Conservation (phyloP, 2,888 invertebrate species). For the Sabatieria punctata region DNA sequence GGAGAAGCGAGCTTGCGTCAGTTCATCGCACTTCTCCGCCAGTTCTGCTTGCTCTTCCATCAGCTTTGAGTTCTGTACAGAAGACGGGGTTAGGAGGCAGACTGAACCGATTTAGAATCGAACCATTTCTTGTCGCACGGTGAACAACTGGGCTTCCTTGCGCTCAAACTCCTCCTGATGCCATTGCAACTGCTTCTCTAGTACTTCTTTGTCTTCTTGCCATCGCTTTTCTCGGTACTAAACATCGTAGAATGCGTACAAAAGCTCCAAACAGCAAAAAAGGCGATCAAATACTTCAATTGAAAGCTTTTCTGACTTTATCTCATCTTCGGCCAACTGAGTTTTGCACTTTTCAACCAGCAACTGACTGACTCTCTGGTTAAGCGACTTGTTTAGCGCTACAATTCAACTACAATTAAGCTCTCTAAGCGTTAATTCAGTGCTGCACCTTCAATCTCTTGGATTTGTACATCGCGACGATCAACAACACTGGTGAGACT, state of each 20-base stretch:
- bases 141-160: constrained; percentile 47
- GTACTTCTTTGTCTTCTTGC: constrained; percentile 58
- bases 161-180: background rate
- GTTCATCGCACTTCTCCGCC: constrained; percentile 58
- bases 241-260: no score
- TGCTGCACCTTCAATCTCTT: no score
- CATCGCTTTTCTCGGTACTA: constrained; percentile 52
- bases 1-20: constrained; percentile 44
- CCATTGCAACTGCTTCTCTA: constrained; percentile 41
- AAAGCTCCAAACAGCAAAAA: no score
- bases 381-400: background rate
- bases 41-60: constrained; percentile 56
- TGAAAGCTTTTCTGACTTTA: background rate
- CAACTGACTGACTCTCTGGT: background rate
- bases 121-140: constrained; percentile 58
- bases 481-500: no score
- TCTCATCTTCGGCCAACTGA: background rate
- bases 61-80: constrained; percentile 40
- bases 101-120: background rate
- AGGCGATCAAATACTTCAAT: background rate
- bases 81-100: background rate
- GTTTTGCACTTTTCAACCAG: background rate
- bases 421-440: no score
- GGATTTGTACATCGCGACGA: no score
- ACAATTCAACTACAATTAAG: background rate